A percentile compares a stretch with the other conserved stretches of the same genome.
These are phyloP conservation scores for Galendromus occidentalis DNA, from an alignment of 1,140 invertebrate genomes.

Conservation along the genomic window DNA sequence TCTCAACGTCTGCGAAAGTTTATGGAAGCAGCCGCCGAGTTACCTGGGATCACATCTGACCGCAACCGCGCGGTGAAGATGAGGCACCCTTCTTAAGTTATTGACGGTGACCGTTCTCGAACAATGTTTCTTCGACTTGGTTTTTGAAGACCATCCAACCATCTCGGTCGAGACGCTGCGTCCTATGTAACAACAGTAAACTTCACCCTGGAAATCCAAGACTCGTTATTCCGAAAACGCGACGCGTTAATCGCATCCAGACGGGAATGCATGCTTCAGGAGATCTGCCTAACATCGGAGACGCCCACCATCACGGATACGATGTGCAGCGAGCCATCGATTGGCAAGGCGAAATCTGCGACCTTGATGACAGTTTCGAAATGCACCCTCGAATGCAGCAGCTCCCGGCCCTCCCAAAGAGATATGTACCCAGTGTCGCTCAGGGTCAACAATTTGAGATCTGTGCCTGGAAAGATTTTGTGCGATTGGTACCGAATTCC, in stretches of 20 bases:
- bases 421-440: slow-evolving; percentile 36
- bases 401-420: neutral
- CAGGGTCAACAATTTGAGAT: slow-evolving; percentile 37
- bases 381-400: neutral
- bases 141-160: neutral
- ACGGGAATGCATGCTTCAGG: no score
- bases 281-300: no score
- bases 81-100: neutral
- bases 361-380: neutral
- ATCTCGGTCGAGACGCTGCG: neutral
- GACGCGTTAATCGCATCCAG: no score
- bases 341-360: neutral
- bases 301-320: neutral
- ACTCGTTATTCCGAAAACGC: no score
- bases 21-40: no score
- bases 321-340: neutral
- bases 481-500: slow-evolving; percentile 25
- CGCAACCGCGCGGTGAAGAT: neutral
- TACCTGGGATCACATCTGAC: neutral
- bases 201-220: neutral
- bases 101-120: neutral
- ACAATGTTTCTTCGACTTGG: no score
- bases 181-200: neutral
- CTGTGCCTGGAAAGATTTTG: slow-evolving; percentile 30
- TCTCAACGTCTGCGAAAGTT: no score